Evolutionary conservation across 1,140 invertebrate genomes (phyloP), one percentile per base, ranked within the genome.

Genomic region (Polypedilum pembai): DNA sequence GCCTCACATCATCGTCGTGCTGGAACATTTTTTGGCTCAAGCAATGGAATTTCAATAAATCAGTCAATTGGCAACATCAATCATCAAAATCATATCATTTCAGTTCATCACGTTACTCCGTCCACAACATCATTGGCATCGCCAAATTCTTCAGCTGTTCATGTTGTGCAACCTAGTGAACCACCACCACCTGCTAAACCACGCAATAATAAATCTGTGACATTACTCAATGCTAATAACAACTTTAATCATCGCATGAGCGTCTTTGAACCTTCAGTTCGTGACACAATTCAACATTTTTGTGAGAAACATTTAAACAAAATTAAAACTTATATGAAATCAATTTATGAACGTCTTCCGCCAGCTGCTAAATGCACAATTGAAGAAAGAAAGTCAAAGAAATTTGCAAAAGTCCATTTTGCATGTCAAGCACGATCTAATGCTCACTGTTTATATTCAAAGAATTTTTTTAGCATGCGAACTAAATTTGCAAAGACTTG

Each of bases 301-400:
- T 96, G 94, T 85, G 93, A 96, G 81, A 96, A 96, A 83, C 94
- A 96, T 83, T 84, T 95, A 75, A 89, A 93, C 78, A 95, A 94
- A 82, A 95, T 96, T 69, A 94, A 94, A 81, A 85, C 86, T 7
- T 96, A 94, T 79, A 95, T 96, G 91, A 90, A 92, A 75, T 93
- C 93, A 80, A 88, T 96, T 1, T 92, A 90, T 45, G 85, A 92
- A 24, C 86, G 89, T 78, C 87, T 96, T 78, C 94, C 94, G n/a
- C 88, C 94, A 40, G 94, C 94, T 7, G 92, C 91, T 3, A 93
- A 94, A 80, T 95, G 93, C 82, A 94, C 92, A 72, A 94, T 96
- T 78, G 93, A 95, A 88, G 92, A 94, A 83, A 85, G 91, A 15
- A 88, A 92, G 77, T 89, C 91, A 10, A 93, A 93, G 80, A 94